These are phyloP conservation scores for Ceuthmochares aereus DNA, from an alignment of 2,113 vertebrate species.

Conservation along the genomic window DNA sequence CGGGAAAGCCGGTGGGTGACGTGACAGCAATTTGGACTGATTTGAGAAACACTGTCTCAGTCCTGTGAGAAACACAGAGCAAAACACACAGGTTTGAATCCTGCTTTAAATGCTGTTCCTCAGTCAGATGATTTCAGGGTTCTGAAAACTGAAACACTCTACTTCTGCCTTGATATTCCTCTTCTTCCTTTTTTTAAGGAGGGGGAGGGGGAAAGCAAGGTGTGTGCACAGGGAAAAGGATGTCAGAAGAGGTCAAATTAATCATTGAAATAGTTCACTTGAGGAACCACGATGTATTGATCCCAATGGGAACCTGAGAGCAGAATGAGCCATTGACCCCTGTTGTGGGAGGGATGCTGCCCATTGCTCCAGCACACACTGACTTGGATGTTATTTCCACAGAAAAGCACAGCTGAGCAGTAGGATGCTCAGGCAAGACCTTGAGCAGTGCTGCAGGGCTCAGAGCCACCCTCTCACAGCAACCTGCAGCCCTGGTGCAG, in stretches of 20 bases:
- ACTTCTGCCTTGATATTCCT: neutral
- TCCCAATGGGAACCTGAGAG: neutral
- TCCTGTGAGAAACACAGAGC: neutral
- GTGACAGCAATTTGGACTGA: rapidly evolving
- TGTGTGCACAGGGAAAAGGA: no score
- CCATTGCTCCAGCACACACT: rapidly evolving
- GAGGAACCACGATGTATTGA: neutral
- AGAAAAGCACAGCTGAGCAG: neutral
- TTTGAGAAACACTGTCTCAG: rapidly evolving
- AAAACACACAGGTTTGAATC: rapidly evolving
- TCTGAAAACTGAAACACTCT: rapidly evolving
- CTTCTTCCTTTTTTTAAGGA: neutral
- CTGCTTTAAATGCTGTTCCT: neutral
- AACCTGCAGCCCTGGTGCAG: neutral
- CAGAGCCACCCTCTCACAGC: neutral
- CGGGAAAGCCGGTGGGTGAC: neutral
- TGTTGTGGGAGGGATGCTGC: neutral
- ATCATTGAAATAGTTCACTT: neutral
- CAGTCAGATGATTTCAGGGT: neutral
- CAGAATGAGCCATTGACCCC: neutral
- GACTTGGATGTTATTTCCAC: rapidly evolving
- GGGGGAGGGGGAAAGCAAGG: no score
- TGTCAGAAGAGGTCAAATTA: neutral
- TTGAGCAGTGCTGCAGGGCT: neutral
- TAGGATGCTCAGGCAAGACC: neutral